These are phyloP conservation scores for Chaetura pelagica DNA, from an alignment of 2,113 vertebrate species.

Conservation along the genomic window DNA sequence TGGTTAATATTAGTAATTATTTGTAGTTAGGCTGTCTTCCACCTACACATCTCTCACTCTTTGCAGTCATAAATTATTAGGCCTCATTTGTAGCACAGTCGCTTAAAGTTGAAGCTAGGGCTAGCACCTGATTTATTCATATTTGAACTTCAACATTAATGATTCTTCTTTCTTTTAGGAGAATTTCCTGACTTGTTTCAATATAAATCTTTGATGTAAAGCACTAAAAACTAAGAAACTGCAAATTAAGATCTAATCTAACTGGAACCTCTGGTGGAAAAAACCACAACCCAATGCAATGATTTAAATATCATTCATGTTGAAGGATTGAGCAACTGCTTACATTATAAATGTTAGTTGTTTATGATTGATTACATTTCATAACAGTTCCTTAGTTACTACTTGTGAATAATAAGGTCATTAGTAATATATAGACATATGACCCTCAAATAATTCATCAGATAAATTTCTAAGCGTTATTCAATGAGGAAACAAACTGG, in stretches of 20 bases:
- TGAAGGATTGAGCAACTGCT: not conserved
- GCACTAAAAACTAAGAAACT: not conserved
- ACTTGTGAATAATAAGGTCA: not conserved
- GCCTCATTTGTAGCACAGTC: not conserved
- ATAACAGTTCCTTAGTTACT: not conserved
- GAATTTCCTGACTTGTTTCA: not conserved
- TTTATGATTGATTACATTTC: slow-evolving; percentile 15
- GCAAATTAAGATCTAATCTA: not conserved
- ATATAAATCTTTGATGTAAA: not conserved
- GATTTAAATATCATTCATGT: not conserved
- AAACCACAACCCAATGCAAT: not conserved
- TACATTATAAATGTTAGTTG: not conserved
- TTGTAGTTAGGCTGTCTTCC: not conserved
- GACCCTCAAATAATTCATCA: not conserved
- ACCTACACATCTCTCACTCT: not conserved
- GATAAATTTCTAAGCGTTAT: not conserved
- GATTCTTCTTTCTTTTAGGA: not conserved
- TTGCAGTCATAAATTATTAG: not conserved
- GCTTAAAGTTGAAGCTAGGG: not conserved
- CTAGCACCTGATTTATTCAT: not conserved
- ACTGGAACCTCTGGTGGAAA: not conserved
- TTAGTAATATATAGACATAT: not conserved
- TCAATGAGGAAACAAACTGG: not conserved
- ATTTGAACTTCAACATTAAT: not conserved
- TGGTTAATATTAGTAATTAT: slow-evolving; percentile 21